A percentile compares a stretch with the other conserved stretches of the same genome.
Conservation (phyloP, 2,797 vertebrate species). For the Bufotes viridis region DNA sequence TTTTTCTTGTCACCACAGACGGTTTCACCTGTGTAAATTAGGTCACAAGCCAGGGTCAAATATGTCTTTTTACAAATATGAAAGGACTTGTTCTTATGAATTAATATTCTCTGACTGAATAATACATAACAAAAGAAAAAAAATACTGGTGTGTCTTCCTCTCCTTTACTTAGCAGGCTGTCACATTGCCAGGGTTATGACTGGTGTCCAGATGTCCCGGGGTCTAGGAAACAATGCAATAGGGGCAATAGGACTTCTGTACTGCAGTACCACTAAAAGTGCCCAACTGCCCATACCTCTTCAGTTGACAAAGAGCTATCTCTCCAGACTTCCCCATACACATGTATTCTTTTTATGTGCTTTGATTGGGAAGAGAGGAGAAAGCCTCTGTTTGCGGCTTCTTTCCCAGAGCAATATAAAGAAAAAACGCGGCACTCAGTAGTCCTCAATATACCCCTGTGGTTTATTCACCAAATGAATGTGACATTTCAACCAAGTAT, state of each 20-base stretch:
- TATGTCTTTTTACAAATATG: slow-evolving; percentile 31
- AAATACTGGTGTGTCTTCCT: not conserved
- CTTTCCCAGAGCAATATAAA: too few relatives aligned
- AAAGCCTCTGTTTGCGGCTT: too few relatives aligned
- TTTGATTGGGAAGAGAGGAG: too few relatives aligned
- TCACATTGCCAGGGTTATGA: not conserved
- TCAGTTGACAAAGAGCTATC: too few relatives aligned
- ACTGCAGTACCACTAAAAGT: not conserved
- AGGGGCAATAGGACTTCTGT: not conserved
- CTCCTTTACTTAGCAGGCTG: not conserved
- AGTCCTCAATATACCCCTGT: too few relatives aligned
- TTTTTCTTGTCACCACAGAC: slow-evolving; percentile 37
- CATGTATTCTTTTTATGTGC: too few relatives aligned
- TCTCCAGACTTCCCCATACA: too few relatives aligned
- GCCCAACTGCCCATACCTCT: too few relatives aligned
- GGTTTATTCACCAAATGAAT: too few relatives aligned
- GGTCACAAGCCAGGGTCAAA: slow-evolving; percentile 35
- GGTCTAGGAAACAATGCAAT: too few relatives aligned
- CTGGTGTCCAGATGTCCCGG: not conserved
- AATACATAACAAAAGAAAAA: slow-evolving; percentile 38
- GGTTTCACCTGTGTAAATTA: slow-evolving; percentile 38
- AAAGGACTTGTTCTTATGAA: slow-evolving; percentile 35
- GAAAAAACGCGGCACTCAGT: too few relatives aligned
- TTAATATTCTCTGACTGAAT: slow-evolving; percentile 46
- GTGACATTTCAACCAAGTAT: too few relatives aligned